Conservation (phyloP, 2,797 vertebrate species). For the Chaetophractus vellerosus region DNA sequence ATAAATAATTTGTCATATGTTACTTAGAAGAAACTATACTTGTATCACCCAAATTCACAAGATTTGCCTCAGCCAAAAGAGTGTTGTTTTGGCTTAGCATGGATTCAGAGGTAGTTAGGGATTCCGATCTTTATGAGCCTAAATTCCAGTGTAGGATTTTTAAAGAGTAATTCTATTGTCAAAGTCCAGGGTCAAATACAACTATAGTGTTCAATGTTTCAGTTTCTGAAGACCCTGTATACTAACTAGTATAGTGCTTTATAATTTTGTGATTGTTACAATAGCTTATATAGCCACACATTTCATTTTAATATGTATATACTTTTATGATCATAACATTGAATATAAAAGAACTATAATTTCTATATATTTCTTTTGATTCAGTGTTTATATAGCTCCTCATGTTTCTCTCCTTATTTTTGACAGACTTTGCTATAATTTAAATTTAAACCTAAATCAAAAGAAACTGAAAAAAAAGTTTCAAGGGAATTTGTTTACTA, state of each 20-base stretch:
- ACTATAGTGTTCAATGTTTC: slow-evolving; percentile 14
- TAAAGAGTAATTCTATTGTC: background rate
- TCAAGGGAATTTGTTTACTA: background rate
- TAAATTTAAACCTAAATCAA: background rate
- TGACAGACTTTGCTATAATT: background rate
- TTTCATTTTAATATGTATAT: background rate
- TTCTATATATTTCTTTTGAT: slow-evolving; percentile 13
- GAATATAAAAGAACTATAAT: background rate
- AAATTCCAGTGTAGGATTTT: background rate
- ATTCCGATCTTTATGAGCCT: background rate
- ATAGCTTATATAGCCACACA: background rate
- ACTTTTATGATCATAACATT: background rate
- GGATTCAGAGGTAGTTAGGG: background rate
- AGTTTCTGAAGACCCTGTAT: background rate
- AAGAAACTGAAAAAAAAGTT: slow-evolving; percentile 23
- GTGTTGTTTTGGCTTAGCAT: background rate
- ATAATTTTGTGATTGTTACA: background rate
- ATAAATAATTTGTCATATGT: slow-evolving; percentile 2
- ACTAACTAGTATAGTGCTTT: background rate
- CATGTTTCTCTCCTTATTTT: background rate
- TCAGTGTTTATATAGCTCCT: background rate
- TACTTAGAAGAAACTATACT: slow-evolving; percentile 29
- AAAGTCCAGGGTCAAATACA: background rate
- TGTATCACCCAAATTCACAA: background rate
- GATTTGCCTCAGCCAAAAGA: background rate